These are phyloP conservation scores for Nanorana parkeri DNA, from an alignment of 2,113 vertebrate genomes.

Conservation along the genomic window DNA sequence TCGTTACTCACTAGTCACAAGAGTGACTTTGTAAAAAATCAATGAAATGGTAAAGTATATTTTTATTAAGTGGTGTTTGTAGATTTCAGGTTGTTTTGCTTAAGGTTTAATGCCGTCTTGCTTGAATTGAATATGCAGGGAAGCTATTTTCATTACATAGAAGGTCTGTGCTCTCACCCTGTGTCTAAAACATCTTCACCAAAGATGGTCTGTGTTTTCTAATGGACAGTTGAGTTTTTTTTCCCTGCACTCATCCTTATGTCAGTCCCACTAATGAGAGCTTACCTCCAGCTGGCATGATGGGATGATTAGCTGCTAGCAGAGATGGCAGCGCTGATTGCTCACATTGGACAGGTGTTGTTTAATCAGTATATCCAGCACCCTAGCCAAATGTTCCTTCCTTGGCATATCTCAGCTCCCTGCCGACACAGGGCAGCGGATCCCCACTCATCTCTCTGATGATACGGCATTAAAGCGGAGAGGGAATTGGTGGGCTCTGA, in stretches of 20 bases:
- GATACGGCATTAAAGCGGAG: slow-evolving; percentile 28
- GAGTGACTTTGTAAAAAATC: too few relatives aligned
- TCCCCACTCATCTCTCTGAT: slow-evolving; percentile 39
- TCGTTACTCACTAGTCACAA: too few relatives aligned
- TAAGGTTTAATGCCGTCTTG: background rate
- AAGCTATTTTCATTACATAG: background rate
- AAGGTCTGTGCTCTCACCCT: background rate
- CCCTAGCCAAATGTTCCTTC: slow-evolving; percentile 55
- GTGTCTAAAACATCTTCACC: slow-evolving; percentile 9
- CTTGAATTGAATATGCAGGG: background rate
- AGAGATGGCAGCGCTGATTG: slow-evolving; percentile 49
- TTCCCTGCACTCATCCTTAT: slow-evolving; percentile 34
- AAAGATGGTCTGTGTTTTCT: slow-evolving; percentile 36
- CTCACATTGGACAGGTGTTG: slow-evolving; percentile 52
- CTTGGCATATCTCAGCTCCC: slow-evolving; percentile 48
- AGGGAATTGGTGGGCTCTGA: slow-evolving; percentile 4
- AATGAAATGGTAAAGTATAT: too few relatives aligned
- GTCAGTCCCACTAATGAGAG: slow-evolving; percentile 48
- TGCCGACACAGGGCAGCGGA: slow-evolving; percentile 31
- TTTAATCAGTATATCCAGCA: slow-evolving; percentile 57
- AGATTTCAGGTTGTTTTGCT: too few relatives aligned
- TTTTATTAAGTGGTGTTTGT: too few relatives aligned
- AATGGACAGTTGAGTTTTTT: slow-evolving; percentile 45
- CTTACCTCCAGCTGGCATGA: slow-evolving; percentile 54
- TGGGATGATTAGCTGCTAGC: slow-evolving; percentile 53